Evolutionary conservation across 2,888 invertebrate species (phyloP).

Genomic region (Drosophila neotestacea): DNA sequence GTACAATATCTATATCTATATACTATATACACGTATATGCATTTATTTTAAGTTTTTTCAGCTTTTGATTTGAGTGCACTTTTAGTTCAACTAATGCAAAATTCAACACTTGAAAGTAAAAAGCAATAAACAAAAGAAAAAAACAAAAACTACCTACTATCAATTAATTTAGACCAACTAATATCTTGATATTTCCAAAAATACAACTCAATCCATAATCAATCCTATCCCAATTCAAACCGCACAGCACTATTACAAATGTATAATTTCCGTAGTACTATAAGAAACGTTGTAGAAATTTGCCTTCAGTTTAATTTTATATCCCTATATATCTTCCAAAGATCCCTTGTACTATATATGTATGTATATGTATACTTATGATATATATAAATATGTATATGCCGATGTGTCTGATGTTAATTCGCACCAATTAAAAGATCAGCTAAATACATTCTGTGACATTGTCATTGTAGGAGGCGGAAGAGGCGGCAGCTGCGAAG

Average conservation of each 20-base stretch:
- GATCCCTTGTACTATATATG: slow-evolving; percentile 7
- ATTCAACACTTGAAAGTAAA: slow-evolving; percentile 51
- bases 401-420: slow-evolving; percentile 31
- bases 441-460: slow-evolving; percentile 29
- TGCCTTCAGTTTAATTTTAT: slow-evolving; percentile 15
- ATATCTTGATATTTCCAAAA: slow-evolving; percentile 15
- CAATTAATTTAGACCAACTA: slow-evolving; percentile 27
- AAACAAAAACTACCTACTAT: slow-evolving; percentile 50
- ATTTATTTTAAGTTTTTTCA: slow-evolving; percentile 22
- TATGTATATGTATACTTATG: slow-evolving; percentile 4
- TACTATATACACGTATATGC: slow-evolving; percentile 4
- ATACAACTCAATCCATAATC: neutral
- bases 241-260: slow-evolving; percentile 62
- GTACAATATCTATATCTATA: slow-evolving; percentile 9
- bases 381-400: slow-evolving; percentile 12
- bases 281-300: slow-evolving; percentile 19
- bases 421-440: slow-evolving; percentile 43
- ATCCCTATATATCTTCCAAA: neutral
- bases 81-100: slow-evolving; percentile 46
- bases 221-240: neutral
- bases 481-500: slow-evolving; percentile 90
- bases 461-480: slow-evolving; percentile 90
- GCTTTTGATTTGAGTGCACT: slow-evolving; percentile 60
- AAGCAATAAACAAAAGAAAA: slow-evolving; percentile 71
- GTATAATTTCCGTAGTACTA: neutral